Evolutionary conservation across 2,888 invertebrate species (phyloP).

Genomic region (Orthonychiurus folsomi): DNA sequence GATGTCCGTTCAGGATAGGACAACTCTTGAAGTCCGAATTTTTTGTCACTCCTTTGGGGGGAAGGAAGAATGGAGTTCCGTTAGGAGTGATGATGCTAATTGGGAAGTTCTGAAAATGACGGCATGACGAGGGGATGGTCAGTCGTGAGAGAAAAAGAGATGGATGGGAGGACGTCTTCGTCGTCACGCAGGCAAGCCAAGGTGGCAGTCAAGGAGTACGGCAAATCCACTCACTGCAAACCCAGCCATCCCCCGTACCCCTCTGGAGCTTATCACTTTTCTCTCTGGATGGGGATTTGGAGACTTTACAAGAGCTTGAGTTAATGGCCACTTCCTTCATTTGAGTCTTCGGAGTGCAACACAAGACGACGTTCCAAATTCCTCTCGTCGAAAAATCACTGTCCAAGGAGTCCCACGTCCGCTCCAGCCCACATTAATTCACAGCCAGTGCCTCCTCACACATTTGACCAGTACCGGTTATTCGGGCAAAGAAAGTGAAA

Average conservation of each 20-base stretch:
- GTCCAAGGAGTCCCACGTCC: neutral
- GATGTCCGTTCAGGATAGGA: too few relatives aligned
- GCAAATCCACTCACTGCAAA: neutral
- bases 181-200: neutral
- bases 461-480: too few relatives aligned
- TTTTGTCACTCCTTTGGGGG: too few relatives aligned
- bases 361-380: neutral
- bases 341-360: constrained; percentile 23
- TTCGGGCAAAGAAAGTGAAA: too few relatives aligned
- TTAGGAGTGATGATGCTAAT: too few relatives aligned
- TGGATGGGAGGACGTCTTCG: neutral
- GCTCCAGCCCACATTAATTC: too few relatives aligned
- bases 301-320: constrained; percentile 23
- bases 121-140: too few relatives aligned
- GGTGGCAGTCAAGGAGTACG: neutral
- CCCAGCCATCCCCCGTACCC: too few relatives aligned
- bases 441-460: too few relatives aligned
- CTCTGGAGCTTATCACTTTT: neutral
- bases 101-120: too few relatives aligned
- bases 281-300: neutral
- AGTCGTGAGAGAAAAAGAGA: neutral
- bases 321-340: constrained; percentile 25
- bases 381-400: neutral
- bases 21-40: too few relatives aligned
- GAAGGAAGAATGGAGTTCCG: too few relatives aligned